phyloP scores from a whole-genome alignment of 2,797 vertebrate species.

The Rhincodon typus region DNA sequence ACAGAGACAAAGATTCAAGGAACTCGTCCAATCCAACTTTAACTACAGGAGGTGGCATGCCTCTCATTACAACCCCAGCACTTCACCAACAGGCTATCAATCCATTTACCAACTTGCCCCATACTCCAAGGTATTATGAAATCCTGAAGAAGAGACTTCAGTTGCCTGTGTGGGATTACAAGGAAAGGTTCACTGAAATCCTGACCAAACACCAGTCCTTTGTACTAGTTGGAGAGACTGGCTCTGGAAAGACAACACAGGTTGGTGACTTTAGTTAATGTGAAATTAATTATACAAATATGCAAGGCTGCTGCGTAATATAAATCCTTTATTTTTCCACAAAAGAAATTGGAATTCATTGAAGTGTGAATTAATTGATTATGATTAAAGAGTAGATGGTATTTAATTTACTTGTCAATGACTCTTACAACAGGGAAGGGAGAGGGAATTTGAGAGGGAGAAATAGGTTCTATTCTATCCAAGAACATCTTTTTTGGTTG shows the following conservation, averaged over 20 bases:
- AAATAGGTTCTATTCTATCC: neutral
- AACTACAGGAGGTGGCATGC: constrained; percentile 52
- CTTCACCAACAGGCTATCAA: constrained; percentile 82
- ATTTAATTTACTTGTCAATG: neutral
- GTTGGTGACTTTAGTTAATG: constrained; percentile 52
- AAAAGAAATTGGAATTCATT: neutral
- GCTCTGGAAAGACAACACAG: constrained; percentile 95
- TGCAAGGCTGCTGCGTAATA: neutral
- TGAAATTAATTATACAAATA: neutral
- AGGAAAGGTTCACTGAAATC: constrained; percentile 83
- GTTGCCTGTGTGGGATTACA: constrained; percentile 93
- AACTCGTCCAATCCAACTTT: constrained; percentile 53
- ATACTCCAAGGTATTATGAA: constrained; percentile 88
- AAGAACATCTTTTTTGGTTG: neutral
- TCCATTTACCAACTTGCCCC: constrained; percentile 87
- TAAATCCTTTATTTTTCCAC: neutral
- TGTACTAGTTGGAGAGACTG: constrained; percentile 88
- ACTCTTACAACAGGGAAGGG: neutral
- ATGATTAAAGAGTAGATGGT: neutral
- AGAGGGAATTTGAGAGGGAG: neutral
- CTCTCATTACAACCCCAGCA: constrained; percentile 63
- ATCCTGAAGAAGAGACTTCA: constrained; percentile 87
- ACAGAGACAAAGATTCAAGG: constrained; percentile 72
- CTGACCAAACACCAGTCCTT: constrained; percentile 81
- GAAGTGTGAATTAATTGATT: neutral